These are phyloP conservation scores for Seira musarum DNA, from an alignment of 2,888 invertebrate species.

Conservation along the genomic window DNA sequence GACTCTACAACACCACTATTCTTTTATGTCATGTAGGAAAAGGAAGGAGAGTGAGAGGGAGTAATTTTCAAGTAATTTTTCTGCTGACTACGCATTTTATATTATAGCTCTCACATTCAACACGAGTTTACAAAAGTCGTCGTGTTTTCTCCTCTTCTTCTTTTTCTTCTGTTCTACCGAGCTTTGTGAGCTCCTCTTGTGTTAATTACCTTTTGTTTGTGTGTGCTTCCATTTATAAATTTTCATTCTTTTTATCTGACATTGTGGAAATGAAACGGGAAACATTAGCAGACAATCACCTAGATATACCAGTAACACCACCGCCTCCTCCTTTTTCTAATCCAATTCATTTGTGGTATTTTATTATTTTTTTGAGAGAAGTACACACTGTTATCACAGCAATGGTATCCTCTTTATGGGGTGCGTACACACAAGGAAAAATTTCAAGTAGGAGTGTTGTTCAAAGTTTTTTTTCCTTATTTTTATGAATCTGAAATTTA, in stretches of 20 bases:
- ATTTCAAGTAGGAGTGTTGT: not conserved
- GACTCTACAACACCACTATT: too few species aligned
- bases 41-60: slow-evolving; percentile 15
- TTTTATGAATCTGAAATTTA: not conserved
- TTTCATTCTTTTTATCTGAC: slow-evolving; percentile 29
- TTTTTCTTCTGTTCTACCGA: slow-evolving; percentile 9
- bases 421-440: not conserved
- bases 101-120: too few species aligned
- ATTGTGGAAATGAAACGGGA: not conserved
- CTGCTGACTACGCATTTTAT: slow-evolving; percentile 28
- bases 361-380: slow-evolving; percentile 1
- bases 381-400: not conserved
- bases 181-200: slow-evolving; percentile 8
- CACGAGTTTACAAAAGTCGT: slow-evolving; percentile 35
- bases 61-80: slow-evolving; percentile 47
- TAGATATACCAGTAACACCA: not conserved
- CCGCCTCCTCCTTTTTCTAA: slow-evolving; percentile 53
- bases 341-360: slow-evolving; percentile 42
- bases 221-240: slow-evolving; percentile 46
- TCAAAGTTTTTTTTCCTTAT: not conserved
- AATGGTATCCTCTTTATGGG: not conserved
- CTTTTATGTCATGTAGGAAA: not conserved
- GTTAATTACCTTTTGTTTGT: slow-evolving; percentile 58
- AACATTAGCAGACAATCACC: not conserved
- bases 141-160: slow-evolving; percentile 36